phyloP scores from a whole-genome alignment of 2,797 vertebrate species.

The Sphenopsis melanotis region DNA sequence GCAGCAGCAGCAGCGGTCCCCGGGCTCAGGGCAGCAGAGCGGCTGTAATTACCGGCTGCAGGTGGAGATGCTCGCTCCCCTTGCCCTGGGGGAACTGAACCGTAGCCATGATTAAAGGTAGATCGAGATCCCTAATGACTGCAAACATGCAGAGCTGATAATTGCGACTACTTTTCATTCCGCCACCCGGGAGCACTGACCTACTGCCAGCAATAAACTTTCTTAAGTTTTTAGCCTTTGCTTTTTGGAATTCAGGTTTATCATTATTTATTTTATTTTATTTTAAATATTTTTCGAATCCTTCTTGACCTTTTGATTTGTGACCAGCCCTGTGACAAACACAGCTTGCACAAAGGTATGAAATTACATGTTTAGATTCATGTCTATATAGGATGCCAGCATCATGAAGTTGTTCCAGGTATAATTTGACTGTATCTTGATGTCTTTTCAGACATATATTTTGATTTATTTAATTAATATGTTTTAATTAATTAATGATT shows the following conservation, averaged over 20 bases:
- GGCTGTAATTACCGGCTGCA: slow-evolving; percentile 55
- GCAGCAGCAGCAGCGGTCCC: neutral
- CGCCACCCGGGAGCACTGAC: slow-evolving; percentile 24
- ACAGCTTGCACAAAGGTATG: neutral
- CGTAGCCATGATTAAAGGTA: slow-evolving; percentile 43
- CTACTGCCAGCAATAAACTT: slow-evolving; percentile 48
- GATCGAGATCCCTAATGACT: slow-evolving; percentile 53
- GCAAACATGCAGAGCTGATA: slow-evolving; percentile 42
- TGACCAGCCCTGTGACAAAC: neutral
- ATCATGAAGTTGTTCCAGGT: neutral
- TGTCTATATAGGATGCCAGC: neutral
- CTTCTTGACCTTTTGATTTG: neutral
- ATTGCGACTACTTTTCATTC: slow-evolving; percentile 58
- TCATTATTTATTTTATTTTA: neutral
- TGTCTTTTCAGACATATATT: neutral
- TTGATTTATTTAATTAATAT: no score
- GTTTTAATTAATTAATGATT: no score
- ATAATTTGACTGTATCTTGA: neutral
- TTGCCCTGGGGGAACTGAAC: slow-evolving; percentile 18
- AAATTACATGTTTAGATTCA: neutral
- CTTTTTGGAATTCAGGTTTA: neutral
- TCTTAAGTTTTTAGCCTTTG: neutral
- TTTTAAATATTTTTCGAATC: neutral
- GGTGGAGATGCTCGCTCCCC: slow-evolving; percentile 37
- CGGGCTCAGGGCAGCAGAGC: neutral